Evolutionary conservation across 2,888 invertebrate genomes (phyloP).

Genomic region (Callosobruchus maculatus): DNA sequence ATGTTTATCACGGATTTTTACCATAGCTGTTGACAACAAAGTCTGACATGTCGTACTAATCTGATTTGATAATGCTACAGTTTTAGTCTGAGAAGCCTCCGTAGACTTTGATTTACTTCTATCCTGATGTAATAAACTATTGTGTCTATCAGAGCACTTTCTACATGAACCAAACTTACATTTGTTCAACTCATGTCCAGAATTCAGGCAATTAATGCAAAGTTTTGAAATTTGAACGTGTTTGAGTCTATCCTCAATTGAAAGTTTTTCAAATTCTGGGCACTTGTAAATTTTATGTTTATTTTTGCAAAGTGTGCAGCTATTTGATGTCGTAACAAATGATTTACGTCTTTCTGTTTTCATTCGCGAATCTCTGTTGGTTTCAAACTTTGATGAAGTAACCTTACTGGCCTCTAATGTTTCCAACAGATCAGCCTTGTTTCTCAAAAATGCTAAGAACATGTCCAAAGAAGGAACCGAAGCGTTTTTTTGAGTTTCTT

Average conservation of each 20-base stretch:
- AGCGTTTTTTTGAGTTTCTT: too few species aligned
- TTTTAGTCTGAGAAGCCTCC: not conserved
- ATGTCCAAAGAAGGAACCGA: too few species aligned
- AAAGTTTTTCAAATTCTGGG: not conserved
- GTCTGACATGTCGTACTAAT: not conserved
- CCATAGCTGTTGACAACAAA: not conserved
- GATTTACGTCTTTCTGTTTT: too few species aligned
- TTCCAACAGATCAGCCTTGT: too few species aligned
- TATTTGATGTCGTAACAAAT: too few species aligned
- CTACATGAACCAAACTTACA: not conserved
- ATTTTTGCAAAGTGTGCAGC: too few species aligned
- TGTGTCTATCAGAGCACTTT: not conserved
- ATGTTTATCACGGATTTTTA: not conserved
- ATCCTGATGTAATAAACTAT: conserved; percentile 1
- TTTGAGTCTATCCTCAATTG: not conserved
- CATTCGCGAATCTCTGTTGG: too few species aligned
- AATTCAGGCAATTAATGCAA: not conserved
- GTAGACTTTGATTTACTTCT: not conserved
- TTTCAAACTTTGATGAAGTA: too few species aligned
- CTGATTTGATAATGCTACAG: not conserved
- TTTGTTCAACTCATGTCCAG: not conserved
- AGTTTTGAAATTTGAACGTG: not conserved
- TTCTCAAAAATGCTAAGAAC: too few species aligned
- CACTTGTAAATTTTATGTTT: too few species aligned
- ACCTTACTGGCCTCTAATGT: too few species aligned